Conservation (phyloP, 1,140 invertebrate species). For the Cotesia vestalis region DNA sequence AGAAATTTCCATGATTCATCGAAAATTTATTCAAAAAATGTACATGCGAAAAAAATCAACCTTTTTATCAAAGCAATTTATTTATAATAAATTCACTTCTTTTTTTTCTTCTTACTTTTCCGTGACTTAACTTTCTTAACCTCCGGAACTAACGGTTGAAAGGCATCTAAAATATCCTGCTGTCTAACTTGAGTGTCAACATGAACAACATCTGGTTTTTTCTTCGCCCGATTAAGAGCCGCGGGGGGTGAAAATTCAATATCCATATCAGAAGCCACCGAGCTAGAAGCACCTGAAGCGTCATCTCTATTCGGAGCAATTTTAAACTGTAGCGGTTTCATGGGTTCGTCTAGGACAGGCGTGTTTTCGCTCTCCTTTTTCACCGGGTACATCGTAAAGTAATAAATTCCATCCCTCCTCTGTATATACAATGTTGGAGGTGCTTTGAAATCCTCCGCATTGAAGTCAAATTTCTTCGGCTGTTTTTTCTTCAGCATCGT, state of each 20-base stretch:
- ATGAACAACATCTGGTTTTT: conserved; percentile 60
- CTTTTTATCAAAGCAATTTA: background rate
- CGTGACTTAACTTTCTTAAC: conserved; percentile 37
- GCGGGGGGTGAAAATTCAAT: conserved; percentile 63
- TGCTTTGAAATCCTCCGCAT: conserved; percentile 43
- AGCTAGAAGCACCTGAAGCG: conserved; percentile 49
- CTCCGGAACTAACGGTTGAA: conserved; percentile 39
- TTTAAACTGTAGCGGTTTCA: conserved; percentile 61
- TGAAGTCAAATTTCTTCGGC: conserved; percentile 35
- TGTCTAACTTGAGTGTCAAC: conserved; percentile 60
- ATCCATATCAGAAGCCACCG: conserved; percentile 62
- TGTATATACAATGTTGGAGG: conserved; percentile 57
- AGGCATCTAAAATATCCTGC: conserved; percentile 58
- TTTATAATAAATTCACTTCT: background rate
- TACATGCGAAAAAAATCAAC: no score
- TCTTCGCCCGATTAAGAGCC: conserved; percentile 51
- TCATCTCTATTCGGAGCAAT: conserved; percentile 55
- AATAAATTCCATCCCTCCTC: conserved; percentile 59
- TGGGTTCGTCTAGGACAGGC: conserved; percentile 48
- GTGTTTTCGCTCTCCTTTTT: conserved; percentile 41
- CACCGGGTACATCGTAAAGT: conserved; percentile 62
- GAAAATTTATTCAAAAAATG: no score
- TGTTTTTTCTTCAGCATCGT: conserved; percentile 37
- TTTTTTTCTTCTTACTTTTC: conserved; percentile 31
- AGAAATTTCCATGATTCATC: no score